Percentiles rank a stretch among this genome's conserved stretches.
These are phyloP conservation scores for Tenthredo amoena DNA, from an alignment of 2,888 invertebrate species.

Conservation along the genomic window DNA sequence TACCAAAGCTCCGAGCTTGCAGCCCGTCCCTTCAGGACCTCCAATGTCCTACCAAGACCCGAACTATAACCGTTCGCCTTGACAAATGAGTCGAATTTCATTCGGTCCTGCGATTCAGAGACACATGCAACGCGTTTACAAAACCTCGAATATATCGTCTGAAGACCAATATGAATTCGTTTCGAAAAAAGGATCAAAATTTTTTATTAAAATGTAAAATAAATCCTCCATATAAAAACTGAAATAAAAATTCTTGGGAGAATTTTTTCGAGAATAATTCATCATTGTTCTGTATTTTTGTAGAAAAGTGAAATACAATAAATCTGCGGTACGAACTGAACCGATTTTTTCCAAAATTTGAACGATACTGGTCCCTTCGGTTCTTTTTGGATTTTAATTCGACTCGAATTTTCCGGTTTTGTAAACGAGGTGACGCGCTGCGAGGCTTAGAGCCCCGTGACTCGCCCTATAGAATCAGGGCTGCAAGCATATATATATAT, in stretches of 20 bases:
- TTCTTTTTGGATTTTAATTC: neutral
- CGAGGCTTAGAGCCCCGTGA: neutral
- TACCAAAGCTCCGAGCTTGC: conserved; percentile 35
- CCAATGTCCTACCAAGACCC: conserved; percentile 9
- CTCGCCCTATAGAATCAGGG: conserved; percentile 21
- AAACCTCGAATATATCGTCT: neutral
- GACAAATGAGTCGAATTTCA: conserved; percentile 47
- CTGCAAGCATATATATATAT: conserved; percentile 27
- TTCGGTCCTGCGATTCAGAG: conserved; percentile 20
- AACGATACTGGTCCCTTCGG: neutral
- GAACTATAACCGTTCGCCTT: conserved; percentile 45
- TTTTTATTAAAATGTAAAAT: too few species aligned
- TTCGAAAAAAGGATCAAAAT: neutral
- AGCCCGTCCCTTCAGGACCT: neutral
- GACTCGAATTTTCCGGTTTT: conserved; percentile 10
- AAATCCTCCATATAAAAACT: too few species aligned
- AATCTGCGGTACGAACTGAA: neutral
- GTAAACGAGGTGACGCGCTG: conserved; percentile 30
- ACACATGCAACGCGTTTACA: neutral
- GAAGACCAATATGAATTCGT: neutral
- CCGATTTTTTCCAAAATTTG: neutral
- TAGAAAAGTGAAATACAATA: neutral
- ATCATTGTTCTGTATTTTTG: neutral
- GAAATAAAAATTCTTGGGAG: too few species aligned
- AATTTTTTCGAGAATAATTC: neutral